These are phyloP conservation scores for Cerastis leucographa DNA, from an alignment of 2,888 invertebrate genomes.

Conservation along the genomic window DNA sequence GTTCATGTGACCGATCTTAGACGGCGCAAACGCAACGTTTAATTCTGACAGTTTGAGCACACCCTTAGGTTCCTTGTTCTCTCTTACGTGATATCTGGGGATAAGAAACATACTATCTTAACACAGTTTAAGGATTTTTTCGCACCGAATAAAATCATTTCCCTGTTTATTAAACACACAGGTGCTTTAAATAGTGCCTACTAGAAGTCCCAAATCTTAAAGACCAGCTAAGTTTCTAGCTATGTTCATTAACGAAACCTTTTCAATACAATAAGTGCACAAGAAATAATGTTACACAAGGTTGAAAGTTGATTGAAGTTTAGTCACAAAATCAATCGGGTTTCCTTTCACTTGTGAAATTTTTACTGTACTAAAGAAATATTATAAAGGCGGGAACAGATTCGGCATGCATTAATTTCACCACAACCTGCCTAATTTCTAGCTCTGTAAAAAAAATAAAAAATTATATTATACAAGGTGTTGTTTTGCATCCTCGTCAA, in stretches of 20 bases:
- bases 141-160: not conserved
- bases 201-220: not conserved
- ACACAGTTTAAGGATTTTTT: not conserved
- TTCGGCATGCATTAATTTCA: conserved; percentile 36
- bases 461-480: not conserved
- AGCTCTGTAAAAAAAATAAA: not conserved
- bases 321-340: conserved; percentile 38
- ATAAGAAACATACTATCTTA: conserved; percentile 46
- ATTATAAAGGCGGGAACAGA: conserved; percentile 41
- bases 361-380: conserved; percentile 10
- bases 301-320: conserved; percentile 32
- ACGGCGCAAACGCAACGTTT: conserved; percentile 96
- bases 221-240: not conserved
- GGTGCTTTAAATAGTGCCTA: conserved; percentile 14
- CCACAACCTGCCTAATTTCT: not conserved
- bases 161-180: conserved; percentile 7
- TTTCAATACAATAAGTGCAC: conserved; percentile 22
- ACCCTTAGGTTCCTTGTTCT: conserved; percentile 95
- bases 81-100: conserved; percentile 92
- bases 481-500: too few relatives aligned
- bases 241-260: not conserved
- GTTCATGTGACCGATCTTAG: conserved; percentile 94
- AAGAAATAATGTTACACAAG: conserved; percentile 27
- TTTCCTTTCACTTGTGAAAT: conserved; percentile 25
- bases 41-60: conserved; percentile 95